Percentiles rank a stretch among this genome's conserved stretches.
Conservation (phyloP, 2,888 invertebrate species). For the Orchesellides sinensis region DNA sequence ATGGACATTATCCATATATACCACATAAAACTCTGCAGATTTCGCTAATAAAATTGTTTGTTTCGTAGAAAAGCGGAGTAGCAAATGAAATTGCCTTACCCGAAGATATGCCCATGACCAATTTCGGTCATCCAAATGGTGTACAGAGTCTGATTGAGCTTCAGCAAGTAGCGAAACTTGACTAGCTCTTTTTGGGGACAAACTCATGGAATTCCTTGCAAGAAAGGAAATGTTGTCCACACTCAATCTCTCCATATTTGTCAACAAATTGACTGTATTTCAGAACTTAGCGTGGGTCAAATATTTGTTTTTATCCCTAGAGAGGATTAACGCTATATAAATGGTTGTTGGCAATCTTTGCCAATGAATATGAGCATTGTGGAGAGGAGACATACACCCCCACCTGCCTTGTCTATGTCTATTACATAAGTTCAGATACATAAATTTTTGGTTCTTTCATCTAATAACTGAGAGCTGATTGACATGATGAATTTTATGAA, state of each 20-base stretch:
- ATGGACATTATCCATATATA: neutral
- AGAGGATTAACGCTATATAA: constrained; percentile 12
- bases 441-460: no score
- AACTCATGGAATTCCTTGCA: constrained; percentile 66
- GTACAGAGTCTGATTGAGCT: constrained; percentile 66
- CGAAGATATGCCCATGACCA: constrained; percentile 84
- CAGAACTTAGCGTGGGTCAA: constrained; percentile 1
- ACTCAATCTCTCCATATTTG: constrained; percentile 64
- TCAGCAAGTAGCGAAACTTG: constrained; percentile 70
- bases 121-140: constrained; percentile 76
- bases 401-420: neutral
- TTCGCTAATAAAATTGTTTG: neutral
- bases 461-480: no score
- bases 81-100: constrained; percentile 77
- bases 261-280: neutral
- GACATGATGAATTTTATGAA: no score
- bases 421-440: no score
- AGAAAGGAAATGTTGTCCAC: constrained; percentile 68
- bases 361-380: constrained; percentile 34
- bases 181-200: constrained; percentile 60
- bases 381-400: neutral
- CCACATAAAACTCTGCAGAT: neutral
- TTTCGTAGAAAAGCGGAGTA: neutral
- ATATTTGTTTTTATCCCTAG: neutral
- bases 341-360: constrained; percentile 30